Evolutionary conservation across 2,888 invertebrate genomes (phyloP).

Genomic region (Ennomos erosarius): DNA sequence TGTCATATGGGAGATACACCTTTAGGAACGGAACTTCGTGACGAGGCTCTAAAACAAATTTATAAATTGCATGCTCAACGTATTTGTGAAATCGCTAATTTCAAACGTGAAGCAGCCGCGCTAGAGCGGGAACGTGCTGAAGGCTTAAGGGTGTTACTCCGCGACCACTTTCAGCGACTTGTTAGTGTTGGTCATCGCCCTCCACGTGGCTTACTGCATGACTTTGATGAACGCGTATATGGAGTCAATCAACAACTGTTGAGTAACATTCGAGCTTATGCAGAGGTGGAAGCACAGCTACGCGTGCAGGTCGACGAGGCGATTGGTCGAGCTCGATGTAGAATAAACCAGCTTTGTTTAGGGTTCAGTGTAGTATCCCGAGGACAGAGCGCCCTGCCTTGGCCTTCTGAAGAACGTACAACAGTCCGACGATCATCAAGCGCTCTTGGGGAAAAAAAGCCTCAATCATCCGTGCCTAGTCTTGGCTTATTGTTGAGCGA

Average conservation of each 20-base stretch:
- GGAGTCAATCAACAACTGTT: slow-evolving; percentile 72
- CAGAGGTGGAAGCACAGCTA: slow-evolving; percentile 64
- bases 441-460: slow-evolving; percentile 26
- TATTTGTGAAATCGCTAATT: slow-evolving; percentile 52
- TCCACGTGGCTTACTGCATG: slow-evolving; percentile 65
- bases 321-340: slow-evolving; percentile 53
- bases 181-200: slow-evolving; percentile 58
- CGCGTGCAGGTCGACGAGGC: slow-evolving; percentile 57
- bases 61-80: slow-evolving; percentile 47
- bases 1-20: slow-evolving; percentile 26
- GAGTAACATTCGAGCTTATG: slow-evolving; percentile 67
- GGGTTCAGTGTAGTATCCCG: slow-evolving; percentile 44
- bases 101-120: slow-evolving; percentile 56
- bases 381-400: slow-evolving; percentile 47
- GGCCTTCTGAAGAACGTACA: slow-evolving; percentile 39
- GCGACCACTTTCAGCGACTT: slow-evolving; percentile 62
- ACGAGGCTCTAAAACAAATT: slow-evolving; percentile 52
- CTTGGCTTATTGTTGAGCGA: slow-evolving; percentile 41
- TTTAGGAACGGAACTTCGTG: slow-evolving; percentile 43
- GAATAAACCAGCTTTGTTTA: slow-evolving; percentile 62
- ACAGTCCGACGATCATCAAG: slow-evolving; percentile 43
- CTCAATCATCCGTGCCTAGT: slow-evolving; percentile 28
- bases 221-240: slow-evolving; percentile 69
- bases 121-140: slow-evolving; percentile 69
- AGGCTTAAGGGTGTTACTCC: slow-evolving; percentile 57